A percentile compares a stretch with the other conserved stretches of the same genome.
Evolutionary conservation across 92 coral and sea anemone species (phyloP).

Genomic region (Parazoanthus darwini): DNA sequence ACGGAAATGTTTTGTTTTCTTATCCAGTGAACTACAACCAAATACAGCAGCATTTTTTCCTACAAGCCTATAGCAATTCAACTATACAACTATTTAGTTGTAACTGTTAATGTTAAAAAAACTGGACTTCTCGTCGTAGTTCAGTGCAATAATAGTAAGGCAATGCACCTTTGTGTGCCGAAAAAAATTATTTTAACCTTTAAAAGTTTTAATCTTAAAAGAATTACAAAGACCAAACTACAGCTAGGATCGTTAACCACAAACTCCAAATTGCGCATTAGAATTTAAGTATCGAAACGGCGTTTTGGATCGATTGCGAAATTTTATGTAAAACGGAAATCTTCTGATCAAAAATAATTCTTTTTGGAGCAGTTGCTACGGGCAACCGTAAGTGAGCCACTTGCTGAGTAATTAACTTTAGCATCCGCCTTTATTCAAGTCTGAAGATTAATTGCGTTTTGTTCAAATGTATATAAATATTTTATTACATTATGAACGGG

Average conservation of each 20-base stretch:
- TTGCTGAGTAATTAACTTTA: too few relatives aligned
- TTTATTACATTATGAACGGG: not conserved
- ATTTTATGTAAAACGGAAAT: not conserved
- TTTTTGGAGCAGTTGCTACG: too few relatives aligned
- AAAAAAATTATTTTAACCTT: not conserved
- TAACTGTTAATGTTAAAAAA: too few relatives aligned
- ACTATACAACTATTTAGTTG: too few relatives aligned
- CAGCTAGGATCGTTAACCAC: not conserved
- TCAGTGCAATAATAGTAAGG: too few relatives aligned
- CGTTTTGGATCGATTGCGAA: not conserved
- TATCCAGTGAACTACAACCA: not conserved
- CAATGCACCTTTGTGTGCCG: not conserved
- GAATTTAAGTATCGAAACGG: too few relatives aligned
- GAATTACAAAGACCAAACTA: not conserved
- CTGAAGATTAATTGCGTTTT: not conserved
- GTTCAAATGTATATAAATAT: too few relatives aligned
- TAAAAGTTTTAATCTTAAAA: too few relatives aligned
- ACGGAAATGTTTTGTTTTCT: too few relatives aligned
- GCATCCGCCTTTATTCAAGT: not conserved
- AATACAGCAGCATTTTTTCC: not conserved
- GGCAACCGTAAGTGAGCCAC: not conserved
- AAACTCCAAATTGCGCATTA: not conserved
- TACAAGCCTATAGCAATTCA: too few relatives aligned
- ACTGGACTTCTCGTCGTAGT: too few relatives aligned
- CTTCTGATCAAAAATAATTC: not conserved